Evolutionary conservation across 2,888 invertebrate genomes (phyloP).

Genomic region (Ophioninae sp.): DNA sequence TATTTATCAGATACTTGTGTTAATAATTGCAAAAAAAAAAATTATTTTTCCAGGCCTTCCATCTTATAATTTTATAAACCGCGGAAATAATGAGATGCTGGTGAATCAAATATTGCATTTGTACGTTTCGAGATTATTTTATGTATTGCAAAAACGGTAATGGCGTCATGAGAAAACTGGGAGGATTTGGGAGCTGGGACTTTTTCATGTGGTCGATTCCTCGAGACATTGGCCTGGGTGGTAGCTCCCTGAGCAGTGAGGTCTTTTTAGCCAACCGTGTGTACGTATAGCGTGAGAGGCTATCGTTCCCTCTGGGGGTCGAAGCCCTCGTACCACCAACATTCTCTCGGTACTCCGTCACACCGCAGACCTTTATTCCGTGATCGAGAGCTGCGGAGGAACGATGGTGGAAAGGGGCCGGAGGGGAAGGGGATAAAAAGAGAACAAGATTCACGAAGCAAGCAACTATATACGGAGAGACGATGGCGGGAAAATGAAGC

Average conservation of each 20-base stretch:
- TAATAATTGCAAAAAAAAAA: too few relatives aligned
- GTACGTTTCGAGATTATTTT: too few relatives aligned
- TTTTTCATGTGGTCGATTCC: neutral
- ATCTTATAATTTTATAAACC: too few relatives aligned
- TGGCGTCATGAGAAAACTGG: too few relatives aligned
- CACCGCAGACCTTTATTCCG: neutral
- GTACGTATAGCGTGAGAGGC: conserved; percentile 35
- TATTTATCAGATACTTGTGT: too few relatives aligned
- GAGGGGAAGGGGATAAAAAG: neutral
- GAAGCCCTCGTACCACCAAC: conserved; percentile 46
- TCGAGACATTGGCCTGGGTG: neutral
- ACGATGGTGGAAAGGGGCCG: too few relatives aligned
- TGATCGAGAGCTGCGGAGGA: neutral
- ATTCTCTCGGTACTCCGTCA: conserved; percentile 22
- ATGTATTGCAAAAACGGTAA: too few relatives aligned
- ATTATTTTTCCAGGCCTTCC: too few relatives aligned
- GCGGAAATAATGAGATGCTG: too few relatives aligned
- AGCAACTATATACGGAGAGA: conserved; percentile 14
- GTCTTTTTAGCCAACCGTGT: conserved; percentile 19
- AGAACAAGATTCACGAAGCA: neutral
- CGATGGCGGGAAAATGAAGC: conserved; percentile 38
- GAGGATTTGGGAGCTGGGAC: neutral
- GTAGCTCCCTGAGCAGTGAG: neutral
- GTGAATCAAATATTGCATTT: too few relatives aligned
- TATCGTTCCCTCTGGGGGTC: conserved; percentile 54